Evolutionary conservation across 2,888 invertebrate genomes (phyloP).

Genomic region (Drosophila fungiperda): DNA sequence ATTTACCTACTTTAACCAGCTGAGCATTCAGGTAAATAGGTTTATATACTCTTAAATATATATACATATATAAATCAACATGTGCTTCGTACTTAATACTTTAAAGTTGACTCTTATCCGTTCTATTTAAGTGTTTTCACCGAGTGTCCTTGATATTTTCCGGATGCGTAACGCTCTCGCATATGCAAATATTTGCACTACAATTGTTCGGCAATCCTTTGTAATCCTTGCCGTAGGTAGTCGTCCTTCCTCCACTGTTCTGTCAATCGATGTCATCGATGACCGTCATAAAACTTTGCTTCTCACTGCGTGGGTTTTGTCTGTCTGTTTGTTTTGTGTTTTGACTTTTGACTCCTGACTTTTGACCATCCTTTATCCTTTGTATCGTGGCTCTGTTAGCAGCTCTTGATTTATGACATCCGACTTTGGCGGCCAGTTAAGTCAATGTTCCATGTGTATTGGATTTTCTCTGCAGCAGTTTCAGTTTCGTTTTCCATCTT

Average conservation of each 20-base stretch:
- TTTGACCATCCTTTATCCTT: slow-evolving; percentile 50
- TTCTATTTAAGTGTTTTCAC: slow-evolving; percentile 8
- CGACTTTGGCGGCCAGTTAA: slow-evolving; percentile 55
- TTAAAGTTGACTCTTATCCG: slow-evolving; percentile 12
- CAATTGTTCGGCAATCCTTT: slow-evolving; percentile 75
- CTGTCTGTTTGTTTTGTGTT: slow-evolving; percentile 64
- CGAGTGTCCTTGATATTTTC: slow-evolving; percentile 72
- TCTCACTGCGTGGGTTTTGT: slow-evolving; percentile 47
- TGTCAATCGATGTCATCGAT: slow-evolving; percentile 62
- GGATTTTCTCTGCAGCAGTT: slow-evolving; percentile 30
- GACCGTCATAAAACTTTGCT: slow-evolving; percentile 69
- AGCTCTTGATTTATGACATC: slow-evolving; percentile 67
- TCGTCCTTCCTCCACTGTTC: slow-evolving; percentile 28
- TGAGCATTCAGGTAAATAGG: slow-evolving; percentile 25
- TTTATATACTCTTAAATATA: neutral
- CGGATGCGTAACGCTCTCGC: slow-evolving; percentile 58
- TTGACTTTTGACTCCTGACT: slow-evolving; percentile 62
- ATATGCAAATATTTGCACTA: slow-evolving; percentile 77
- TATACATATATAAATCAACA: slow-evolving; percentile 9
- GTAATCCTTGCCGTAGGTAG: slow-evolving; percentile 77
- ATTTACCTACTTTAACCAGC: slow-evolving; percentile 21
- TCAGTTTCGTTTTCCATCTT: slow-evolving; percentile 60
- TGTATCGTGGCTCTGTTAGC: slow-evolving; percentile 33
- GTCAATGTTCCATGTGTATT: slow-evolving; percentile 40
- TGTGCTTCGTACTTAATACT: slow-evolving; percentile 39